Base-by-base conservation (phyloP, 2,888 invertebrate genomes). In the Acleris sparsana region DNA sequence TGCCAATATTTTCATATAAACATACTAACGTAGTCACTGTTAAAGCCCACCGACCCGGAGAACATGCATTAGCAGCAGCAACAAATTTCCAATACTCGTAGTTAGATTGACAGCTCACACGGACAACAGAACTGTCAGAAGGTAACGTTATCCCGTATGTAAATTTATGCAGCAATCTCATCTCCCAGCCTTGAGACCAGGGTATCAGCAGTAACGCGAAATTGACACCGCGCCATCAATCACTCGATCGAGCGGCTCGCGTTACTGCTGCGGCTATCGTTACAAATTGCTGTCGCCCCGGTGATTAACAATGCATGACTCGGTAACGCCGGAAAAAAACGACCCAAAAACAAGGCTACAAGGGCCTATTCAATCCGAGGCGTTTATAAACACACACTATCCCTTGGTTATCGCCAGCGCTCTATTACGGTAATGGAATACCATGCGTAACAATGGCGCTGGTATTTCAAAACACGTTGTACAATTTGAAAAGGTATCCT, bases 151-250 rank as follows among this genome's bases (percentile, higher is more conserved):
- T 71, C 71, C 69, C 59, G 59, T 43, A 68, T 72, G 72, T 76
- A 73, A 78, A 79, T 80, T 80, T 79, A 81, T 80, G 79, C 78
- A 80, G 79, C 77, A 79, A 84, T 80, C 76, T 79, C 76, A 80
- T 80, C 74, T 75, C 29, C 70, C 73, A 73, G 75, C 74, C 76
- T 72, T 71, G 74, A 75, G 78, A 79, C 75, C 77, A 76, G 73
- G 74, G 81, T 84, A 80, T 82, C 80, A 78, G 80, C 79, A 85
- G 88, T 88, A 87, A 84, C 83, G 79, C 78, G 80, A 79, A 84
- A 87, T 86, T 84, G 89, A 90, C 88, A 87, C 82, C 79, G 74
- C 74, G 72, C 76, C 84, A 90, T 91, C 89, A 88, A 90, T 90
- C 89, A 91, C 80, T 76, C 75, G 87, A 86, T 86, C 86, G 86